Evolutionary conservation across 1,140 invertebrate genomes (phyloP).

Genomic region (Dendrolimus kikuchii): DNA sequence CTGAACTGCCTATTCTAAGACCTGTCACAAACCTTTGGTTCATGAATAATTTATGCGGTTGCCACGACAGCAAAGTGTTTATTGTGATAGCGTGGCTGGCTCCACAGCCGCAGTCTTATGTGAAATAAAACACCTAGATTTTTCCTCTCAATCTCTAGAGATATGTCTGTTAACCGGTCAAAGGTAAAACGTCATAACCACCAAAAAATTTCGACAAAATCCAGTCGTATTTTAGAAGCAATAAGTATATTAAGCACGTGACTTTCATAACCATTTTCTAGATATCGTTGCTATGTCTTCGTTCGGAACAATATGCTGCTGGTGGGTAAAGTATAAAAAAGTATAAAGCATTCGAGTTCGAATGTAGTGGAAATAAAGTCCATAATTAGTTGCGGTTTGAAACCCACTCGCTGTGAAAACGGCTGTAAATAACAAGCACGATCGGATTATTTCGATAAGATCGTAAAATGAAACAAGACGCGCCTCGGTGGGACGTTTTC

Average conservation of each 20-base stretch:
- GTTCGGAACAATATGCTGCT: slow-evolving; percentile 16
- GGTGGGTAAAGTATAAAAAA: slow-evolving; percentile 15
- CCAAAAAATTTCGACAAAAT: slow-evolving; percentile 20
- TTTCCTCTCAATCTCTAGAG: slow-evolving; percentile 54
- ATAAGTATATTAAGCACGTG: slow-evolving; percentile 32
- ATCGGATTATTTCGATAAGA: slow-evolving; percentile 72
- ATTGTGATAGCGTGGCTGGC: slow-evolving; percentile 51
- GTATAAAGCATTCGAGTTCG: slow-evolving; percentile 33
- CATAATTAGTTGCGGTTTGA: slow-evolving; percentile 30
- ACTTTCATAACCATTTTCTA: slow-evolving; percentile 10
- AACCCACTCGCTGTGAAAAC: slow-evolving; percentile 32
- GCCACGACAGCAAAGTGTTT: slow-evolving; percentile 47
- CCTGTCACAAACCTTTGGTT: slow-evolving; percentile 31
- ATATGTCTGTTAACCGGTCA: slow-evolving; percentile 27
- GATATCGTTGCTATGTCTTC: slow-evolving; percentile 17
- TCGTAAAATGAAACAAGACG: slow-evolving; percentile 68
- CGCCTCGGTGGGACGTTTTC: slow-evolving; percentile 52
- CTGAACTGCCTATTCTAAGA: slow-evolving; percentile 24
- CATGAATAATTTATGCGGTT: slow-evolving; percentile 48
- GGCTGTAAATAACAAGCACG: slow-evolving; percentile 67
- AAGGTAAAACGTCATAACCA: slow-evolving; percentile 29
- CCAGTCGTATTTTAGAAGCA: slow-evolving; percentile 34
- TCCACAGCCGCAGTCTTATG: slow-evolving; percentile 48
- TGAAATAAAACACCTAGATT: slow-evolving; percentile 67
- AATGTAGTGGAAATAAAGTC: slow-evolving; percentile 35